Percentiles rank a stretch among this genome's conserved stretches.
Evolutionary conservation across 2,888 invertebrate species (phyloP).

Genomic region (Eupithecia pulchellata): DNA sequence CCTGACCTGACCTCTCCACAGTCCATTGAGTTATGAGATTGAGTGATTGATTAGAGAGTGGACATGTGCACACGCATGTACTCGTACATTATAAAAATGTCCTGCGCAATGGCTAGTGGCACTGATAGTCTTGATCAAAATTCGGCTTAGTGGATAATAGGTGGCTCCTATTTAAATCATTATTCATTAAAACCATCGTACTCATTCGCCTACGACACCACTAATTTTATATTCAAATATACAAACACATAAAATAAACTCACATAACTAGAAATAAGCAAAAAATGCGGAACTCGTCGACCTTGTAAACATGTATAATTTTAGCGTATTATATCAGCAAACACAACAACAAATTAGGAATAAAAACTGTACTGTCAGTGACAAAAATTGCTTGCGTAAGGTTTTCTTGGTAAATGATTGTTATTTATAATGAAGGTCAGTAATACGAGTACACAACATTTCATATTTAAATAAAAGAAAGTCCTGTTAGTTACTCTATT

Average conservation of each 20-base stretch:
- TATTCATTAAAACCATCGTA: conserved; percentile 8
- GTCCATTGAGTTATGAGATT: no score
- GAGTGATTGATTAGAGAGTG: no score
- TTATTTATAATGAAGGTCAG: not conserved
- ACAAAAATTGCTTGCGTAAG: not conserved
- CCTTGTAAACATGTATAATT: conserved; percentile 52
- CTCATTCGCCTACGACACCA: conserved; percentile 16
- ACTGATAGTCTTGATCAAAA: no score
- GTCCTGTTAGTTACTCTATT: no score
- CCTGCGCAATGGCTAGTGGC: no score
- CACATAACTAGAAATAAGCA: conserved; percentile 45
- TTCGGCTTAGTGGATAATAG: not conserved
- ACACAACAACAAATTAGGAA: conserved; percentile 45
- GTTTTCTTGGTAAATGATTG: not conserved
- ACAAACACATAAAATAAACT: conserved; percentile 35
- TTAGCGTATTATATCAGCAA: conserved; percentile 46
- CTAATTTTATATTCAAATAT: conserved; percentile 17
- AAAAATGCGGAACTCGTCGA: conserved; percentile 53
- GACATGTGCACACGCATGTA: no score
- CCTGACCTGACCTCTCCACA: no score
- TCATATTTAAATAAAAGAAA: not conserved
- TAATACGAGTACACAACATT: not conserved
- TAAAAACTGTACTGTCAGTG: conserved; percentile 8
- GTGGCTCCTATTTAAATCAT: not conserved
- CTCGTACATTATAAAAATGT: not conserved